Evolutionary conservation across 2,113 vertebrate species (phyloP), one percentile per base, ranked within the genome.

Genomic region (Cheirogaleus medius): DNA sequence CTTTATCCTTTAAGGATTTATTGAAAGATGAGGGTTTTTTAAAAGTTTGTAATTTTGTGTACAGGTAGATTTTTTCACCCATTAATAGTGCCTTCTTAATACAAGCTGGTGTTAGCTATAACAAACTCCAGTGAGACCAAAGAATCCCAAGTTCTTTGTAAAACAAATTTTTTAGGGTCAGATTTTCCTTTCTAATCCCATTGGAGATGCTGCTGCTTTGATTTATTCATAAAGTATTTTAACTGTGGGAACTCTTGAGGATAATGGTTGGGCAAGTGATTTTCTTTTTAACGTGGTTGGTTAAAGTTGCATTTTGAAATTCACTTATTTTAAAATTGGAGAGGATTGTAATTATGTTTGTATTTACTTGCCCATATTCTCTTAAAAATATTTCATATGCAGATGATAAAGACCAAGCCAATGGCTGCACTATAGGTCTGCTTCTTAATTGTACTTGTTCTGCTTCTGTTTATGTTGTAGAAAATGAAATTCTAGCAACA

Each of bases 381-480:
- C 60, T 68, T 76, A 77, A 84, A 87, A 94, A 73, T 71, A 18
- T 4, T 73, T 94, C 49, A 1, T 60, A 58, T 42, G 37, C 39
- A 95, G 63, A 66, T 96, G 68, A 56, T 92, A 71, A 87, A 98
- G 97, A 98, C 97, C 97, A 98, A 96, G 92, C 89, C 83, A 77
- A 27, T 95, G 90, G 95, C 97, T 98, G 96, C 97, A 98, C 97
- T 96, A 73, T 97, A 97, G 97, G 93, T 96, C 95, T 97, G 97
- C 98, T 97, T 97, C 96, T 80, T 98, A 69, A 96, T 93, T 97
- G 96, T 97, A 97, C 94, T 97, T 98, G 97, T 97, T 97, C 97
- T 98, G 96, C 97, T 98, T 97, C 96, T 98, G 91, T 98, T 98
- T 97, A 96, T 98, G 97, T 95, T 96, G 90, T 98, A 98, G 98